These are phyloP conservation scores for Trachurus trachurus DNA, from an alignment of 2,797 vertebrate species.

Conservation along the genomic window DNA sequence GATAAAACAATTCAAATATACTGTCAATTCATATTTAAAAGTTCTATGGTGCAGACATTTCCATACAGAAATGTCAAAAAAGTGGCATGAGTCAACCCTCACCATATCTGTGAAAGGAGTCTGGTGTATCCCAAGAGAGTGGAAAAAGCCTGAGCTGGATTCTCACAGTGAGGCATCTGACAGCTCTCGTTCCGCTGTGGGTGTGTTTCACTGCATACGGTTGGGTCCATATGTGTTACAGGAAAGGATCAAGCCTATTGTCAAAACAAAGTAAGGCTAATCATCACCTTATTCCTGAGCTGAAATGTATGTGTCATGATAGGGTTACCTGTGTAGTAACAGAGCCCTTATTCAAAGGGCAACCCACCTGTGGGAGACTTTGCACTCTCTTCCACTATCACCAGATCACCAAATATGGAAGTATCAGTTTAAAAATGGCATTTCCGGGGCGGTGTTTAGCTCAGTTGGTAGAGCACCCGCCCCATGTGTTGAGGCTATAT, in stretches of 20 bases:
- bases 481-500: too few relatives aligned
- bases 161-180: conserved; percentile 12
- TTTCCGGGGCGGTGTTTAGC: too few relatives aligned
- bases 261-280: conserved; percentile 19
- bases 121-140: not conserved
- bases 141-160: conserved; percentile 13
- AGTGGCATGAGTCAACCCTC: conserved; percentile 1
- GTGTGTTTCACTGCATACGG: not conserved
- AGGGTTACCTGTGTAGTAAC: too few relatives aligned
- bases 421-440: too few relatives aligned
- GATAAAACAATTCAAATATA: not conserved
- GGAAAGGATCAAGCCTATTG: conserved; percentile 14
- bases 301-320: not conserved
- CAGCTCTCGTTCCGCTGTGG: not conserved
- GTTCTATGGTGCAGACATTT: not conserved
- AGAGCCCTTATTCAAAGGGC: not conserved
- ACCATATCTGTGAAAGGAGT: not conserved
- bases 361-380: not conserved
- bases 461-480: too few relatives aligned
- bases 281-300: not conserved
- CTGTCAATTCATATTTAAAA: not conserved
- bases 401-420: not conserved
- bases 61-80: not conserved
- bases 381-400: not conserved
- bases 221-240: conserved; percentile 5